Percentiles rank a stretch among this genome's conserved stretches.
phyloP scores from a whole-genome alignment of 2,797 vertebrate genomes.

The Rhabdomys pumilio region DNA sequence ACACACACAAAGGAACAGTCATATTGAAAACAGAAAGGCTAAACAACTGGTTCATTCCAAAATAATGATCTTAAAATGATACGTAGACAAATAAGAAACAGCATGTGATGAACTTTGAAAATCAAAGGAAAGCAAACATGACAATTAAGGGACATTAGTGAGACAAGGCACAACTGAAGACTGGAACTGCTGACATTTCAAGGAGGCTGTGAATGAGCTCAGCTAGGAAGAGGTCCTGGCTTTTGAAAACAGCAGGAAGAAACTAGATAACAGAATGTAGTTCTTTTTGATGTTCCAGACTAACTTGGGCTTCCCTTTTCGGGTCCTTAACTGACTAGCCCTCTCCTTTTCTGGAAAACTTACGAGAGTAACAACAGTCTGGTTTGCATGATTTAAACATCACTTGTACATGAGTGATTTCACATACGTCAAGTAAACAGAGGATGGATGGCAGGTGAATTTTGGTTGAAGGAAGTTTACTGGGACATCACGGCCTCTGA shows the following conservation, averaged over 20 bases:
- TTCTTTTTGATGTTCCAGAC: background rate
- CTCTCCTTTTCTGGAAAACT: background rate
- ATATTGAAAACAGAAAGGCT: background rate
- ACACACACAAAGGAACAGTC: background rate
- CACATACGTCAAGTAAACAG: conserved; percentile 7
- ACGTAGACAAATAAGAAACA: background rate
- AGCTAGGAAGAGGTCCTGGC: background rate
- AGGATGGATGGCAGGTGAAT: background rate
- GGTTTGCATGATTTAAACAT: conserved; percentile 11
- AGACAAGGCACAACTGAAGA: background rate
- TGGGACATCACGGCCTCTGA: background rate
- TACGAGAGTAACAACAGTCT: background rate
- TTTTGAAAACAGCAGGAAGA: conserved; percentile 25
- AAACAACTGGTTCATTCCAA: background rate
- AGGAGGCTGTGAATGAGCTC: background rate
- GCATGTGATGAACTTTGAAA: background rate
- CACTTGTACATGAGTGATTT: background rate
- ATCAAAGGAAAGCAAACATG: conserved; percentile 45
- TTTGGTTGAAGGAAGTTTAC: conserved; percentile 31
- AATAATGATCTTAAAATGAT: conserved; percentile 48
- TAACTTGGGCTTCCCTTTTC: conserved; percentile 17
- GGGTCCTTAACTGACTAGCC: background rate
- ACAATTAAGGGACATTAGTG: background rate
- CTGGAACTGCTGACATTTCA: background rate
- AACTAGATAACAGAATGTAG: background rate